Percentiles rank a stretch among this genome's conserved stretches.
Conservation (phyloP, 2,888 invertebrate species). For the Leuctra nigra region DNA sequence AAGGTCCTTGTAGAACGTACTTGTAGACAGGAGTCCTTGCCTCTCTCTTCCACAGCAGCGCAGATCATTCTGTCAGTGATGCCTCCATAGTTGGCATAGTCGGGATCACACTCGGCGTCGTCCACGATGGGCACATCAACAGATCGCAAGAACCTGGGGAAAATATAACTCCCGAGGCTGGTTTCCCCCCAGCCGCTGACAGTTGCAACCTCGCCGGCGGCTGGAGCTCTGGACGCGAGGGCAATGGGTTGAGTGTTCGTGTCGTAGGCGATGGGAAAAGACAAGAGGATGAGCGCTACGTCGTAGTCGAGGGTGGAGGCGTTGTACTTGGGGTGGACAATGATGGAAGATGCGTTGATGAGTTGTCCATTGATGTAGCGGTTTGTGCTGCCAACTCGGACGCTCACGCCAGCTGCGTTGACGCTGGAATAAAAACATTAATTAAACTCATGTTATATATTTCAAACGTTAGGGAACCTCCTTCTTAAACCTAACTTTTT, state of each 20-base stretch:
- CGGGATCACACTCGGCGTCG: not conserved
- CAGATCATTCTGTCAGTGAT: conserved; percentile 45
- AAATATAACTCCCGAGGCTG: conserved; percentile 34
- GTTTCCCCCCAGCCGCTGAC: conserved; percentile 38
- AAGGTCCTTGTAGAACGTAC: no score
- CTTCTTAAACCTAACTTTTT: no score
- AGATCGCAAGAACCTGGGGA: not conserved
- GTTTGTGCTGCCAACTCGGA: conserved; percentile 50
- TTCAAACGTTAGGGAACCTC: no score
- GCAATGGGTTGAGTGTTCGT: conserved; percentile 41
- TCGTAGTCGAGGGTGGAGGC: conserved; percentile 50
- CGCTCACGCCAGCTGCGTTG: not conserved
- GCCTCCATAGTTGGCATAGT: not conserved
- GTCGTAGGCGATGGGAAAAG: conserved; percentile 42
- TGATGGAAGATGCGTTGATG: conserved; percentile 43
- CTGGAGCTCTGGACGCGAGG: not conserved
- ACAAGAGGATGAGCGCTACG: conserved; percentile 49
- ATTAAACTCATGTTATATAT: no score
- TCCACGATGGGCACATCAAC: conserved; percentile 8
- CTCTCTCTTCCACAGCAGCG: conserved; percentile 50
- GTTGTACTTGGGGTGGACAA: conserved; percentile 47
- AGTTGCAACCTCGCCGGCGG: conserved; percentile 27
- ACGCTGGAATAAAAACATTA: no score
- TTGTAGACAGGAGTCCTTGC: conserved; percentile 40
- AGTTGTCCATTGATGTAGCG: conserved; percentile 44